phyloP scores from a whole-genome alignment of 1,140 invertebrate genomes.

The Hydropsyche tenuis region DNA sequence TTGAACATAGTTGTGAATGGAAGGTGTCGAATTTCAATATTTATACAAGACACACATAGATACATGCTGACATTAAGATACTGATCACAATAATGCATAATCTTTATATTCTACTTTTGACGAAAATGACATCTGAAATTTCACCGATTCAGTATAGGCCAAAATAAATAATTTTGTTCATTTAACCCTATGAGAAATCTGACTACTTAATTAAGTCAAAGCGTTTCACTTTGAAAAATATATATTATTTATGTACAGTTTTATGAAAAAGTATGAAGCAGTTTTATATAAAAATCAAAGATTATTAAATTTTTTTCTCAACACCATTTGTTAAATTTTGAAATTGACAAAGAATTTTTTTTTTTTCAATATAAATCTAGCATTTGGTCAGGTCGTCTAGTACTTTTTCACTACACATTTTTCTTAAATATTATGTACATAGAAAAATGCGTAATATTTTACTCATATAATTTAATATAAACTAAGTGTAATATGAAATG shows the following conservation, averaged over 20 bases:
- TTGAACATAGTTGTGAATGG: conserved; percentile 17
- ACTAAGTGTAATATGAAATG: no score
- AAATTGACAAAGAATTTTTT: conserved; percentile 5
- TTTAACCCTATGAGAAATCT: neutral
- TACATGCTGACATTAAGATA: no score
- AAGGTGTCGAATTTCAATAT: conserved; percentile 15
- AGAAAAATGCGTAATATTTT: neutral
- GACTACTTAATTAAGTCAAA: neutral
- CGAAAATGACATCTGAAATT: neutral
- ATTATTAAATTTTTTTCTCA: no score
- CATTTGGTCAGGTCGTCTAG: conserved; percentile 36
- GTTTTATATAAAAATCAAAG: neutral
- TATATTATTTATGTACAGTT: conserved; percentile 1
- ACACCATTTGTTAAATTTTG: conserved; percentile 1
- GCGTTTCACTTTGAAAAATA: neutral
- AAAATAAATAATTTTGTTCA: neutral
- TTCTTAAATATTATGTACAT: conserved; percentile 12
- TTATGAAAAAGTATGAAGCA: neutral
- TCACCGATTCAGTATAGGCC: neutral
- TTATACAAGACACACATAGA: neutral
- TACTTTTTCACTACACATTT: neutral
- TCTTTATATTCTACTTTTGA: conserved; percentile 9
- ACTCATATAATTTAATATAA: no score
- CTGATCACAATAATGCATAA: conserved; percentile 7
- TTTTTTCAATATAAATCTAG: conserved; percentile 23